Conservation (phyloP, 2,113 vertebrate genomes). For the Antennarius striatus region DNA sequence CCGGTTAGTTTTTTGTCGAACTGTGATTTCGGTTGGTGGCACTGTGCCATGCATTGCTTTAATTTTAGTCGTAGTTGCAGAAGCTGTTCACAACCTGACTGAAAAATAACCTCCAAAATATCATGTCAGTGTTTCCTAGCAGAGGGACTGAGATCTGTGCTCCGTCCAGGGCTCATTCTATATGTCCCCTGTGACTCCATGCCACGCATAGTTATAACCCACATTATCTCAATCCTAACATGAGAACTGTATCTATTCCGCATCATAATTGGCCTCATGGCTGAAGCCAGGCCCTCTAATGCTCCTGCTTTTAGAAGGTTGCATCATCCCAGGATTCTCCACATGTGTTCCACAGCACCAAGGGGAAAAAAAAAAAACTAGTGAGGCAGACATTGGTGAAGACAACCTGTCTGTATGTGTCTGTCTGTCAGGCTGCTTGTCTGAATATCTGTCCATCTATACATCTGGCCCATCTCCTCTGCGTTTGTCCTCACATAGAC, state of each 20-base stretch:
- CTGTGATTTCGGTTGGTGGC: neutral
- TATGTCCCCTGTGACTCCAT: conserved; percentile 61
- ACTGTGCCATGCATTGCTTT: neutral
- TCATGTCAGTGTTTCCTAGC: conserved; percentile 47
- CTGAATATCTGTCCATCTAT: conserved; percentile 36
- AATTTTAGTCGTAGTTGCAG: neutral
- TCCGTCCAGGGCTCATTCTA: conserved; percentile 50
- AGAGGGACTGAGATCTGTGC: conserved; percentile 38
- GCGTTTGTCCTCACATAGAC: conserved; percentile 25
- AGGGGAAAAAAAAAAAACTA: conserved; percentile 55
- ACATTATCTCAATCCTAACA: conserved; percentile 61
- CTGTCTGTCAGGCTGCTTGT: conserved; percentile 40
- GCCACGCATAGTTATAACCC: conserved; percentile 54
- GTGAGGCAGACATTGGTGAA: conserved; percentile 52
- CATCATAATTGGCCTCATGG: conserved; percentile 71
- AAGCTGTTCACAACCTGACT: neutral
- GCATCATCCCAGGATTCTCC: conserved; percentile 76
- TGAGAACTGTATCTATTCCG: conserved; percentile 67
- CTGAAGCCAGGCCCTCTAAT: conserved; percentile 61
- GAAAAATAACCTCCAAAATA: conserved; percentile 8
- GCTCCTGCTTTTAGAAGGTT: conserved; percentile 76
- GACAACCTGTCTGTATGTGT: conserved; percentile 62
- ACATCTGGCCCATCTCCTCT: conserved; percentile 43
- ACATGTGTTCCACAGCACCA: conserved; percentile 65
- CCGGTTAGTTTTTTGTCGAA: neutral